phyloP scores from a whole-genome alignment of 2,888 invertebrate genomes.

The Panorpa germanica region DNA sequence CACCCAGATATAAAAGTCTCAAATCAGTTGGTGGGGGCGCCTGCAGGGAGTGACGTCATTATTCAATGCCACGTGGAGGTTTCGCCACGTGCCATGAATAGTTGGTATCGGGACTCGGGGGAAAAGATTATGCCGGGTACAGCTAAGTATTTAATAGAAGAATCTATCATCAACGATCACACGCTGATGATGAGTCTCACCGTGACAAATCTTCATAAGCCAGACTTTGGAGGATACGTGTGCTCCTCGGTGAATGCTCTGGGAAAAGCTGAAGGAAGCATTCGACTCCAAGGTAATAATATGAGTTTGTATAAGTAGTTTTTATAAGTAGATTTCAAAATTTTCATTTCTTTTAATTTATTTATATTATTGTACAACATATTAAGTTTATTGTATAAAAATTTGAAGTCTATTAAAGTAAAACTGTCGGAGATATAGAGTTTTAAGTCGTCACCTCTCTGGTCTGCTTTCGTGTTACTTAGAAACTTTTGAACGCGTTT shows the following conservation, averaged over 20 bases:
- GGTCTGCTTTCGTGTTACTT: too few species aligned
- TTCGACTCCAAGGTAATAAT: constrained; percentile 71
- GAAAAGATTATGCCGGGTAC: too few species aligned
- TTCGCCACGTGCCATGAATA: constrained; percentile 73
- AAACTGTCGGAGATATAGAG: too few species aligned
- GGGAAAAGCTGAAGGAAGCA: constrained; percentile 63
- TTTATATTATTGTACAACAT: too few species aligned
- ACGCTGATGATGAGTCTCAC: constrained; percentile 69
- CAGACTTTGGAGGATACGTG: constrained; percentile 64
- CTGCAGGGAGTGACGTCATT: constrained; percentile 58
- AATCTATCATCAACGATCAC: constrained; percentile 53
- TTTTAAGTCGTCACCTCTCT: too few species aligned
- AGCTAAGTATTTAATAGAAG: constrained; percentile 56
- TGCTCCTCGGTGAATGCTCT: constrained; percentile 69
- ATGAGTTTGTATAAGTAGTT: too few species aligned
- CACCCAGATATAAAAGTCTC: constrained; percentile 70
- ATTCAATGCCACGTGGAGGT: constrained; percentile 78
- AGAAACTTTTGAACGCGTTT: too few species aligned
- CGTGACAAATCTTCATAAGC: constrained; percentile 49
- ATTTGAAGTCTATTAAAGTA: too few species aligned
- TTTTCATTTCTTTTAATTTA: too few species aligned
- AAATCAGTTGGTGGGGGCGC: constrained; percentile 71
- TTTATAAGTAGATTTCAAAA: too few species aligned
- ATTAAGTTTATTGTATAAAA: too few species aligned
- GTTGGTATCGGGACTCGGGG: constrained; percentile 71